These are phyloP conservation scores for Toxotes jaculatrix DNA, from an alignment of 2,113 vertebrate genomes.

Conservation along the genomic window DNA sequence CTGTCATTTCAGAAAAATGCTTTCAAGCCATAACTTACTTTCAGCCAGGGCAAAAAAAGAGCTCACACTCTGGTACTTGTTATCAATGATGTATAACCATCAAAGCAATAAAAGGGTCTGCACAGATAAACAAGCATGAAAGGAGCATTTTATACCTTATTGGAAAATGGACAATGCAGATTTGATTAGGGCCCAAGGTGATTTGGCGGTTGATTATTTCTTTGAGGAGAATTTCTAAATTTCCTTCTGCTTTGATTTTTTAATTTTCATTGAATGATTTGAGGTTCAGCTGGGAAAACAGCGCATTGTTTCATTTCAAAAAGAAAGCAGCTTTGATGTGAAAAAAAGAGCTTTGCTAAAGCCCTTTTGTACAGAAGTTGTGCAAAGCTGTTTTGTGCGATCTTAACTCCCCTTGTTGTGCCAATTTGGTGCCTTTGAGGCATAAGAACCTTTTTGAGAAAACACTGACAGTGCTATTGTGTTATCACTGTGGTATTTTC, in stretches of 20 bases:
- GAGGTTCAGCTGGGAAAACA: slow-evolving; percentile 39
- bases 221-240: slow-evolving; percentile 44
- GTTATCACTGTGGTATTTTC: slow-evolving; percentile 10
- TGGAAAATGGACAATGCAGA: slow-evolving; percentile 49
- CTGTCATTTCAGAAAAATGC: slow-evolving; percentile 45
- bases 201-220: slow-evolving; percentile 56
- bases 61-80: slow-evolving; percentile 21
- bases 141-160: slow-evolving; percentile 35
- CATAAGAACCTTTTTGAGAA: slow-evolving; percentile 27
- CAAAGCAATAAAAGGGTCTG: slow-evolving; percentile 32
- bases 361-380: slow-evolving; percentile 55
- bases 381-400: slow-evolving; percentile 53
- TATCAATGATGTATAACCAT: slow-evolving; percentile 38
- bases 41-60: not conserved
- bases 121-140: slow-evolving; percentile 51
- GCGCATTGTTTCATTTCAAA: slow-evolving; percentile 45
- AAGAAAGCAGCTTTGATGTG: slow-evolving; percentile 57
- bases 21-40: slow-evolving; percentile 31
- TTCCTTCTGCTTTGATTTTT: slow-evolving; percentile 46
- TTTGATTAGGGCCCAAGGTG: slow-evolving; percentile 53
- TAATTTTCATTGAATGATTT: slow-evolving; percentile 48
- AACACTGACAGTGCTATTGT: not conserved
- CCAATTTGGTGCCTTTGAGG: slow-evolving; percentile 46
- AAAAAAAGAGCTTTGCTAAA: slow-evolving; percentile 51
- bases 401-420: slow-evolving; percentile 40